A percentile compares a stretch with the other conserved stretches of the same genome.
phyloP scores from a whole-genome alignment of 2,888 invertebrate species.

The Tortricodes alternella region DNA sequence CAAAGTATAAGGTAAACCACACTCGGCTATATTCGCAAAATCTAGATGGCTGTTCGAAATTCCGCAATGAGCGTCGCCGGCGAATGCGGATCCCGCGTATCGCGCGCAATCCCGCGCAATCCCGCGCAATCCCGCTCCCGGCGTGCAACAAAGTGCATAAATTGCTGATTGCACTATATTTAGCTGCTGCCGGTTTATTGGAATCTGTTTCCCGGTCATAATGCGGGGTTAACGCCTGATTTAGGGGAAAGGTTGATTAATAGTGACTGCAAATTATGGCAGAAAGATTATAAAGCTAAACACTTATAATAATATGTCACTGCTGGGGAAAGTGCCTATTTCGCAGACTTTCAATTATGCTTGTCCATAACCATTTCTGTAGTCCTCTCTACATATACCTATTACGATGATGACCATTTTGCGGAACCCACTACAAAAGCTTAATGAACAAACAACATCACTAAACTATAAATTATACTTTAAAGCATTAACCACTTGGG shows the following conservation, averaged over 20 bases:
- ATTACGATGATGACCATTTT: no score
- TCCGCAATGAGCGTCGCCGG: conserved; percentile 38
- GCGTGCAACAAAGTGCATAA: conserved; percentile 40
- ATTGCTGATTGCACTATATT: conserved; percentile 43
- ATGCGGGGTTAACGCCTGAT: neutral
- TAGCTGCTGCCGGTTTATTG: conserved; percentile 38
- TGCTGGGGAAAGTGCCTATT: no score
- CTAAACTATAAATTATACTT: no score
- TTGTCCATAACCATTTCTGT: no score
- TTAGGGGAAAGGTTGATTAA: neutral
- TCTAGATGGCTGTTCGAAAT: conserved; percentile 36
- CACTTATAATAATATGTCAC: no score
- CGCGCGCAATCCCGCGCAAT: conserved; percentile 30
- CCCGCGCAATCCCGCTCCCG: conserved; percentile 36
- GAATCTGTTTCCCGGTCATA: conserved; percentile 19
- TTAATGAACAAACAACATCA: no score
- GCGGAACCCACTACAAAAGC: no score
- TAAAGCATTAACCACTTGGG: no score
- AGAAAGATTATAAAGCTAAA: neutral
- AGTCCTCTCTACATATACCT: no score
- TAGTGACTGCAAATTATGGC: neutral
- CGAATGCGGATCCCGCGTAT: conserved; percentile 38
- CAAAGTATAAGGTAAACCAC: neutral
- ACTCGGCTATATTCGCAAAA: neutral
- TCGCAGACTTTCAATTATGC: no score